phyloP scores from a whole-genome alignment of 2,797 vertebrate species.

The Zalophus californianus region DNA sequence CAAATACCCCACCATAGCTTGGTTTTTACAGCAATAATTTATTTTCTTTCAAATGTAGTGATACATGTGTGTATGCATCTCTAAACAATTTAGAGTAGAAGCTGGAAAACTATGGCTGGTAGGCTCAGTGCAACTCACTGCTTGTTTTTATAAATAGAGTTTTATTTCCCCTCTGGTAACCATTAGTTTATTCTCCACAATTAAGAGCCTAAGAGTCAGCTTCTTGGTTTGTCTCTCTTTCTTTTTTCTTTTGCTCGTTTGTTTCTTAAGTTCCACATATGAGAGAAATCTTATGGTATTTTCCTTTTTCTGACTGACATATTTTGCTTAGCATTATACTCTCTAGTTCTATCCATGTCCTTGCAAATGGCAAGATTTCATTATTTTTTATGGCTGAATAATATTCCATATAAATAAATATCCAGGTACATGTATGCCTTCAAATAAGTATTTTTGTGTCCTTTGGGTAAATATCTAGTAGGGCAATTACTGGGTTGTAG shows the following conservation, averaged over 20 bases:
- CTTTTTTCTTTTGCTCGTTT: not conserved
- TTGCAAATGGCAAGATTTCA: not conserved
- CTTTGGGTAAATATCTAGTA: not conserved
- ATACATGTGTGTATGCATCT: not conserved
- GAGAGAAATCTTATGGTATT: not conserved
- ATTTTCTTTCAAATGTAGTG: not conserved
- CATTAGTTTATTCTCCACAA: not conserved
- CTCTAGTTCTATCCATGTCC: not conserved
- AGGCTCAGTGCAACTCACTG: not conserved
- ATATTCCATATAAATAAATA: not conserved
- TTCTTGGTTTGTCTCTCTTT: not conserved
- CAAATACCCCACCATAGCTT: too few species aligned
- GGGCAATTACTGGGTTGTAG: not conserved
- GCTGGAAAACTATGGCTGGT: not conserved
- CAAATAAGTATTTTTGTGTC: not conserved
- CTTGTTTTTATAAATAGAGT: not conserved
- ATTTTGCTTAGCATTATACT: not conserved
- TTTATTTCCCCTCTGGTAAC: not conserved
- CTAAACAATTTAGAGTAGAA: not conserved
- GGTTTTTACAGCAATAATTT: not conserved
- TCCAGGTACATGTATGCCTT: not conserved
- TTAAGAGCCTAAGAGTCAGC: not conserved
- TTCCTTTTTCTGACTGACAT: not conserved
- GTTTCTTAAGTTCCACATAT: not conserved
- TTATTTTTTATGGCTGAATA: not conserved